Percentiles rank a stretch among this genome's conserved stretches.
phyloP scores from a whole-genome alignment of 2,888 invertebrate genomes.

The Rhingia rostrata region DNA sequence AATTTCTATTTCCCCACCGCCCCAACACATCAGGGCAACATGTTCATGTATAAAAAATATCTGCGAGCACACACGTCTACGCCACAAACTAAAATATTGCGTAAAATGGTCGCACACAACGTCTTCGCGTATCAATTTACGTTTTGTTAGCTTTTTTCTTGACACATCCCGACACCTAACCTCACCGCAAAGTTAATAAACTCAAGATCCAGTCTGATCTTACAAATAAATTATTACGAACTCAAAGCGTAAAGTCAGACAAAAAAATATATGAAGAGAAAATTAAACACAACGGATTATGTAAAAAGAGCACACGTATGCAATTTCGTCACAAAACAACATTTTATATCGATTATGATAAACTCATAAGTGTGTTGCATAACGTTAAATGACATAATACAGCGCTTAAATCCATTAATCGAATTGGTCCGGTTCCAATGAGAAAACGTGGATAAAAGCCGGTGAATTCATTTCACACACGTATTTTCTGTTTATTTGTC shows the following conservation, averaged over 20 bases:
- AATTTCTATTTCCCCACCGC: slow-evolving; percentile 66
- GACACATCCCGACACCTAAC: slow-evolving; percentile 9
- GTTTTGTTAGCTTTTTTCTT: slow-evolving; percentile 18
- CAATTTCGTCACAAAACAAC: slow-evolving; percentile 39
- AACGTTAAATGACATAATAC: slow-evolving; percentile 58
- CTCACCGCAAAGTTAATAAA: slow-evolving; percentile 45
- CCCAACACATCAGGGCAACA: background rate
- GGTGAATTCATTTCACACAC: slow-evolving; percentile 52
- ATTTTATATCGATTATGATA: slow-evolving; percentile 42
- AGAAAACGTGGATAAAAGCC: slow-evolving; percentile 21
- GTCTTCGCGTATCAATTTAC: slow-evolving; percentile 54
- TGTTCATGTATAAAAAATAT: slow-evolving; percentile 56
- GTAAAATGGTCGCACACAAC: slow-evolving; percentile 38
- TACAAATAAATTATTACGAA: slow-evolving; percentile 52
- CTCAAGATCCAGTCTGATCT: slow-evolving; percentile 54
- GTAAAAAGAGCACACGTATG: slow-evolving; percentile 29
- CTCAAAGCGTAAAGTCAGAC: background rate
- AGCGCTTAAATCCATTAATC: slow-evolving; percentile 28
- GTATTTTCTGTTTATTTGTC: background rate
- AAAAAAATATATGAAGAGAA: slow-evolving; percentile 3
- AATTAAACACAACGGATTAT: slow-evolving; percentile 41
- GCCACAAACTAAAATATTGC: slow-evolving; percentile 40
- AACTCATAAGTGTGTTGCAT: slow-evolving; percentile 21
- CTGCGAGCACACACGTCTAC: slow-evolving; percentile 42
- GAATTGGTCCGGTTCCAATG: slow-evolving; percentile 43